Conservation (phyloP, 2,113 vertebrate species). For the Elachura formosa region DNA sequence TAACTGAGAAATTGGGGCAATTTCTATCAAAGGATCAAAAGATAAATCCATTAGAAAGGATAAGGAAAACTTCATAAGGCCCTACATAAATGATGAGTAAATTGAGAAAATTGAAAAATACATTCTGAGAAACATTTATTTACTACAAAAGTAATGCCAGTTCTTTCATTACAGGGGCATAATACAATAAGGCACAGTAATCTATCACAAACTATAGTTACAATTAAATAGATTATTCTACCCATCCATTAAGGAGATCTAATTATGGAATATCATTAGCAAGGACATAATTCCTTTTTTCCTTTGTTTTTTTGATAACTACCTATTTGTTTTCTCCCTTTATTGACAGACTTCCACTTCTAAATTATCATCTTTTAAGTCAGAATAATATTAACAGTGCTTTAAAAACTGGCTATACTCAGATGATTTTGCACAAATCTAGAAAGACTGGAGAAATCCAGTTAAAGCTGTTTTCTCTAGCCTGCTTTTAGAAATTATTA, state of each 20-base stretch:
- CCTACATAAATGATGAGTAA: background rate
- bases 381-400: background rate
- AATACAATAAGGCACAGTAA: background rate
- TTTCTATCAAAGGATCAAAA: background rate
- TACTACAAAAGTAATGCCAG: background rate
- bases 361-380: background rate
- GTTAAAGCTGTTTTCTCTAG: background rate
- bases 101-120: background rate
- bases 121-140: background rate
- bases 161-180: background rate
- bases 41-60: background rate
- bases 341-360: conserved; percentile 26
- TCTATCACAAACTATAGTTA: background rate
- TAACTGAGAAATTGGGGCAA: background rate
- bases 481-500: background rate
- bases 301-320: background rate
- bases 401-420: background rate
- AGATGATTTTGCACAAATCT: background rate
- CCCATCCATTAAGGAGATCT: conserved; percentile 11
- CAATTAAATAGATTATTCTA: conserved; percentile 21
- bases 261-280: conserved; percentile 23
- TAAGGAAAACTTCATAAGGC: background rate
- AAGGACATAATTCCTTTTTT: background rate
- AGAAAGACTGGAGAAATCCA: background rate
- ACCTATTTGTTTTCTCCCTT: conserved; percentile 4